Evolutionary conservation across 2,113 vertebrate species (phyloP), one percentile per base, ranked within the genome.

Genomic region (Hemiprocne comata): DNA sequence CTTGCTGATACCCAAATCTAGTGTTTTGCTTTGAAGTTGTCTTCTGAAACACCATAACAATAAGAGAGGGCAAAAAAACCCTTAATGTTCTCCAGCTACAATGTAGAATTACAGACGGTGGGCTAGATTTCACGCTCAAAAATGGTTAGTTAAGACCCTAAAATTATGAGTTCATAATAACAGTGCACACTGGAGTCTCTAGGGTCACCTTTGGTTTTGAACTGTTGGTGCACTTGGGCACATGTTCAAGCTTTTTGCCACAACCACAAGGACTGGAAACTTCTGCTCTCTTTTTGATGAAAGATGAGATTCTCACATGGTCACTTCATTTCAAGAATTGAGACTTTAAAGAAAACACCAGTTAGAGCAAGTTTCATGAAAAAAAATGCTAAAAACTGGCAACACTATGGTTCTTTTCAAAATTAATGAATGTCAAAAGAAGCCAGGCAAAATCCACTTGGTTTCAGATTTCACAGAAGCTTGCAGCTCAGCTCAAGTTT

Each of bases 381-480:
- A 80, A 89, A 91, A 88, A 42, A 42, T 46, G 26, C 26, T 58
- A 67, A 81, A 72, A 67, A 57, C 13, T 83, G 74, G 54, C 46
- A 95, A 42, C 12, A 21, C 5, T 87, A 61, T 44, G 51, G 29
- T 13, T 83, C 50, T 93, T 89, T 86, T 87, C 82, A 90, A 79
- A 96, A 93, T 58, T 83, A 55, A 64, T 74, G 93, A 80, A 60
- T 38, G 67, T 93, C 85, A 95, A 88, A 95, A 93, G 78, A 83
- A 95, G 34, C 34, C 44, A 87, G 67, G 51, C 29, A 90, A 95
- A 95, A 86, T 77, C 72, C 7, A 1, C 44, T 87, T 83, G 82
- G 94, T 93, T 93, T 96, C 94, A 94, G 38, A 48, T 97, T 94
- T 95, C 95, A 93, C 17, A 87, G 60, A 77, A 90, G 24, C 44